Base-by-base conservation (phyloP, 53 echinoderm and acorn worm genomes). In the Mesocentrotus franciscanus region DNA sequence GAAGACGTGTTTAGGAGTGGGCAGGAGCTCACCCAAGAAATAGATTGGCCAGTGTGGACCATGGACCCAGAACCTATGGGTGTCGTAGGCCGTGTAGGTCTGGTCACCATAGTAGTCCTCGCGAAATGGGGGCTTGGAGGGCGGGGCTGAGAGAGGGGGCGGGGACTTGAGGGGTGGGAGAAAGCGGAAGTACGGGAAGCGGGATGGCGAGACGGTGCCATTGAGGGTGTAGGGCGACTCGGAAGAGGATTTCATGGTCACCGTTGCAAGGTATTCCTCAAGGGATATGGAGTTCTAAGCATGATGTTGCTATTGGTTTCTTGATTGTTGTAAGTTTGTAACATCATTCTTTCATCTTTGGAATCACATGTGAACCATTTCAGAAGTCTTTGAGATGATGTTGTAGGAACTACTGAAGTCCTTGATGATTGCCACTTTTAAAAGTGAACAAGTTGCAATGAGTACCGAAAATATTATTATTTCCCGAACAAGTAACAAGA, bases 11-110 rank as follows among this genome's bases (percentile, higher is more conserved):
- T 75, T 90, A 49, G 97, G 97, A 29, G 97, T 97, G 13, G 96
- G 68, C 10, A 90, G 39, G 18, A 97, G 81, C 59, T 90, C 71
- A 36, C 97, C 94, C 29, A 96, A 34, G 72, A 90, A 92, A 92
- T 94, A 95, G n/a, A 95, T 90, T 9, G 97, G 97, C 97, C 97
- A 97, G 62, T 94, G 96, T 24, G 97, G 97, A 24, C 97, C 97
- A 92, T 97, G 96, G 49, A 90, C 85, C 94, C 94, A 94, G n/a
- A 96, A 79, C 42, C 92, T 59, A 59, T 85, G 66, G 42, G 92
- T 95, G 78, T 96, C 96, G 35, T 85, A 96, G 10, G 93, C 95
- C 1, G 96, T 95, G 89, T 96, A 96, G 0, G 91, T 90, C 78
- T 91, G 90, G 12, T 14, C 34, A 8, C 95, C 95, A 27, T 85